phyloP scores from a whole-genome alignment of 2,888 invertebrate species.

The Peribatodes rhomboidaria region DNA sequence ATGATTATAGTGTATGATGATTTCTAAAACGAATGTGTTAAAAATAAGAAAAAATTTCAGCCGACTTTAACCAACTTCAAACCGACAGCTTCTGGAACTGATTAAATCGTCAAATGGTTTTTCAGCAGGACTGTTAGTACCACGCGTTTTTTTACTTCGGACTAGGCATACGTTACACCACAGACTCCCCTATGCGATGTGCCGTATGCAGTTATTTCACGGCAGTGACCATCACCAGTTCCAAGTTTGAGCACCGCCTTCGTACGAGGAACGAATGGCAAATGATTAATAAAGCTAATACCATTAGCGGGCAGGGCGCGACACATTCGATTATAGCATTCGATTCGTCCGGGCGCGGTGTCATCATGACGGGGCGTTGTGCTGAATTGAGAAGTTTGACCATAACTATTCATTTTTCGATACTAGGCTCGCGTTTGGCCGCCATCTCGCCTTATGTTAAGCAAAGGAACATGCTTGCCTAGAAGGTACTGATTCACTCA shows the following conservation, averaged over 20 bases:
- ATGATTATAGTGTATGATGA: too few relatives aligned
- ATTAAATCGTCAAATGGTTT: too few relatives aligned
- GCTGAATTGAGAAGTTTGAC: not conserved
- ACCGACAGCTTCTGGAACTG: too few relatives aligned
- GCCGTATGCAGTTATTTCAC: not conserved
- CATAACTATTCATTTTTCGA: not conserved
- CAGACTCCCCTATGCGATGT: not conserved
- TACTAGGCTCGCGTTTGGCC: not conserved
- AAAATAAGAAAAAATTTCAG: too few relatives aligned
- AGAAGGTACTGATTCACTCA: too few relatives aligned
- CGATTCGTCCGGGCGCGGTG: slow-evolving; percentile 43
- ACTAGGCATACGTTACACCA: too few relatives aligned
- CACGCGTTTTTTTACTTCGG: too few relatives aligned
- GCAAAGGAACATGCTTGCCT: too few relatives aligned
- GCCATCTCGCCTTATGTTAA: not conserved
- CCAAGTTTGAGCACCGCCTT: slow-evolving; percentile 58
- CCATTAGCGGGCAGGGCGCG: slow-evolving; percentile 71
- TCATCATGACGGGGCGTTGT: slow-evolving; percentile 29
- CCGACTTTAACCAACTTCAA: too few relatives aligned
- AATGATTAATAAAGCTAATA: slow-evolving; percentile 83
- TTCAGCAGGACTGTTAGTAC: not conserved
- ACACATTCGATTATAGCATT: slow-evolving; percentile 66
- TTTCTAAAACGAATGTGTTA: too few relatives aligned
- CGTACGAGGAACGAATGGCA: slow-evolving; percentile 79
- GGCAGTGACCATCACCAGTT: not conserved